A percentile compares a stretch with the other conserved stretches of the same genome.
Conservation (phyloP, 2,888 invertebrate species). For the Apamea epomidion region DNA sequence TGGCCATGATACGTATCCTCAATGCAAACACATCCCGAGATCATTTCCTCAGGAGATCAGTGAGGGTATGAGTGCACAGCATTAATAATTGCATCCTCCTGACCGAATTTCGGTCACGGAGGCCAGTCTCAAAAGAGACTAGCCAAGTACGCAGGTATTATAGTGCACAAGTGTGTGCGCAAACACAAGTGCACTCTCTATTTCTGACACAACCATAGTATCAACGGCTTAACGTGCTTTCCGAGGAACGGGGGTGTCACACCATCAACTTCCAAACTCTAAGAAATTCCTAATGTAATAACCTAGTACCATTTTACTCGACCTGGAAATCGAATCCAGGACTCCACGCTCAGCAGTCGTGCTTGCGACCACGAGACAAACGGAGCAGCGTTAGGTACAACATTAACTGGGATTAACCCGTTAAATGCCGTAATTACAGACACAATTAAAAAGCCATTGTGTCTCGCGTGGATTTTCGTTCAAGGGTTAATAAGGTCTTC, state of each 20-base stretch:
- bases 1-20: slow-evolving; percentile 1
- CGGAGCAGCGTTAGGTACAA: not conserved
- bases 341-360: not conserved
- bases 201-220: not conserved
- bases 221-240: too few relatives aligned
- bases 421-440: too few relatives aligned
- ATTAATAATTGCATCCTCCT: not conserved
- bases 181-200: not conserved
- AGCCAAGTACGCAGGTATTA: not conserved
- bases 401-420: too few relatives aligned
- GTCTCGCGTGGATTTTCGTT: too few relatives aligned
- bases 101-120: not conserved
- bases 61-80: slow-evolving; percentile 17
- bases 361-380: not conserved
- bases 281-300: too few relatives aligned
- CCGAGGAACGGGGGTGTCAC: too few relatives aligned
- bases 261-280: too few relatives aligned
- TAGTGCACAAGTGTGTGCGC: not conserved
- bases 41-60: not conserved
- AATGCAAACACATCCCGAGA: slow-evolving; percentile 13
- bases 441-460: too few relatives aligned
- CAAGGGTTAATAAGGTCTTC: not conserved
- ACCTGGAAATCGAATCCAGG: too few relatives aligned
- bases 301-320: too few relatives aligned
- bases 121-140: not conserved